A percentile compares a stretch with the other conserved stretches of the same genome.
phyloP scores from a whole-genome alignment of 2,113 vertebrate species.

The Pelodiscus sinensis region DNA sequence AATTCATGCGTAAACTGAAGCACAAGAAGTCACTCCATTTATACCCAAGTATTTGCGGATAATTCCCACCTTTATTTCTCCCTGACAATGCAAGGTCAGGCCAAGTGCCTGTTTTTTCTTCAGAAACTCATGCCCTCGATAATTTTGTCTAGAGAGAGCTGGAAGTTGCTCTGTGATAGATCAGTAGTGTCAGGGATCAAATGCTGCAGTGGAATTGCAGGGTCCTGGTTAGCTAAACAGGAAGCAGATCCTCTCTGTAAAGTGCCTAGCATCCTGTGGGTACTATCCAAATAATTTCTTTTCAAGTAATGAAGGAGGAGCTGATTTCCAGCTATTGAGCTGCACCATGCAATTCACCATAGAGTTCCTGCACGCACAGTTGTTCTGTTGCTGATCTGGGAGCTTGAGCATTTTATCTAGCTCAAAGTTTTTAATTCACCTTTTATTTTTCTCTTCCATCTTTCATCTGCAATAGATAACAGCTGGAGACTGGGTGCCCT shows the following conservation, averaged over 20 bases:
- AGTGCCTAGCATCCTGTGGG: neutral
- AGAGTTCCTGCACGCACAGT: neutral
- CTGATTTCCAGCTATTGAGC: neutral
- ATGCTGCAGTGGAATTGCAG: neutral
- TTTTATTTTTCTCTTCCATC: slow-evolving; percentile 8
- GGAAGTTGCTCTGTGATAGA: neutral
- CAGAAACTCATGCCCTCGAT: neutral
- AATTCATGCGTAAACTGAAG: neutral
- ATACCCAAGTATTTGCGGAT: neutral
- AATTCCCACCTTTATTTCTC: neutral
- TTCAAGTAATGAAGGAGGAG: neutral
- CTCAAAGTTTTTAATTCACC: slow-evolving; percentile 52
- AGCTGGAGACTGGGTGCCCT: neutral
- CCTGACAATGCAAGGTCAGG: neutral
- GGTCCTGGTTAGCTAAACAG: neutral
- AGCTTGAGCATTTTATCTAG: slow-evolving; percentile 49
- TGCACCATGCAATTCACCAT: neutral
- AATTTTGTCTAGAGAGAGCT: neutral
- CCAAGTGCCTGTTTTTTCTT: neutral
- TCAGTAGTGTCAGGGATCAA: neutral
- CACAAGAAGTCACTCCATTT: neutral
- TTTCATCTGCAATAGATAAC: slow-evolving; percentile 3
- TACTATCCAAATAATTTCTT: neutral
- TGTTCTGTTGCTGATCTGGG: neutral
- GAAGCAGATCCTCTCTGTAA: neutral